Evolutionary conservation across 2,888 invertebrate genomes (phyloP).

Genomic region (Odontomyia ornata): DNA sequence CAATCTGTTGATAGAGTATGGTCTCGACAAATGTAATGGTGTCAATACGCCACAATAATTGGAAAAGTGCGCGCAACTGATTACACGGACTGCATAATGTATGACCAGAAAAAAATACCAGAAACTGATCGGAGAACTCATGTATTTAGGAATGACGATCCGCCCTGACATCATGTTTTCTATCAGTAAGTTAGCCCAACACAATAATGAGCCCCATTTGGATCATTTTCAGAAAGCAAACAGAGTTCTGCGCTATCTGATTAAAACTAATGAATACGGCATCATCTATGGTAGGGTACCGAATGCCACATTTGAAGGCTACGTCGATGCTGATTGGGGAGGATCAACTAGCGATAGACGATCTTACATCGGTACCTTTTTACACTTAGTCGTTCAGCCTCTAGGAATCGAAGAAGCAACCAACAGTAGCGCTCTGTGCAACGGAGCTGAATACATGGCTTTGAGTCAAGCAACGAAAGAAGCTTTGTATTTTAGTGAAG

Average conservation of each 20-base stretch:
- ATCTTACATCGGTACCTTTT: slow-evolving; percentile 21
- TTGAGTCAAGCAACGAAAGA: background rate
- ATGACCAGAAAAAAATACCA: too few species aligned
- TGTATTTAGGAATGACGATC: too few species aligned
- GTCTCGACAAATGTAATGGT: too few species aligned
- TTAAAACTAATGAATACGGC: slow-evolving; percentile 47
- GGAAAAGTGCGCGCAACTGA: too few species aligned
- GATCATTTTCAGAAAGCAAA: slow-evolving; percentile 53
- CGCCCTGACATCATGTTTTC: too few species aligned
- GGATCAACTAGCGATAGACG: slow-evolving; percentile 18
- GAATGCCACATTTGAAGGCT: slow-evolving; percentile 48
- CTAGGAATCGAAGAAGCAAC: too few species aligned
- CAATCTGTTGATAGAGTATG: too few species aligned
- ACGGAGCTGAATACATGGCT: slow-evolving; percentile 42
- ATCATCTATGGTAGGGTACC: background rate
- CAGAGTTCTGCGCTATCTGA: slow-evolving; percentile 55
- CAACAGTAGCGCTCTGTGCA: too few species aligned
- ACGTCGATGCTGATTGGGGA: slow-evolving; percentile 55
- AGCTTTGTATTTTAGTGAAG: background rate
- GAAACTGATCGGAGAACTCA: too few species aligned
- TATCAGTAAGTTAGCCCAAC: slow-evolving; percentile 51
- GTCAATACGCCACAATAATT: too few species aligned
- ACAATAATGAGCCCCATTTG: background rate
- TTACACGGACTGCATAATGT: too few species aligned
- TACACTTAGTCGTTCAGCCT: slow-evolving; percentile 13